Conservation (phyloP, 2,113 vertebrate genomes). For the Oenanthe melanoleuca region DNA sequence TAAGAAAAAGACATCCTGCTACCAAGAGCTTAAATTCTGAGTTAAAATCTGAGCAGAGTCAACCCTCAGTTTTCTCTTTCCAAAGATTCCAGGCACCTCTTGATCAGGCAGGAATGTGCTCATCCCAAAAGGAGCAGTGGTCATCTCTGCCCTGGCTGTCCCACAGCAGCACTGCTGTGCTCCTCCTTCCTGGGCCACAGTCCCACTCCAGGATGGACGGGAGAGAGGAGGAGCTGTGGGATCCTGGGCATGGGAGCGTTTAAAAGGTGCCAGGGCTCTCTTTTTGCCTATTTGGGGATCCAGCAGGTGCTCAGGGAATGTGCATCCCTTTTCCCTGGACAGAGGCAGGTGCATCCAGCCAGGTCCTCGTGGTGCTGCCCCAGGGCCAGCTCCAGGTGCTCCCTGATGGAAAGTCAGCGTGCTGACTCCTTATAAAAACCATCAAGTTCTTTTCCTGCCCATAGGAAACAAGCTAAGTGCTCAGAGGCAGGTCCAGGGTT, state of each 20-base stretch:
- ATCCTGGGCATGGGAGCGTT: neutral
- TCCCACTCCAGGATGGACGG: fast-evolving
- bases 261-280: neutral
- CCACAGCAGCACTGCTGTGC: fast-evolving
- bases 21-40: neutral
- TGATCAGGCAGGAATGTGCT: neutral
- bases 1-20: neutral
- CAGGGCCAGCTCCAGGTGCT: neutral
- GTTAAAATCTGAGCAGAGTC: neutral
- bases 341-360: neutral
- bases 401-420: neutral
- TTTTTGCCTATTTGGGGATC: neutral
- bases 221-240: neutral
- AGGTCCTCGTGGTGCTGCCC: neutral
- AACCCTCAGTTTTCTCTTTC: neutral
- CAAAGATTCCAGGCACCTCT: fast-evolving
- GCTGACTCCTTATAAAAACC: neutral
- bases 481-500: neutral
- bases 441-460: neutral
- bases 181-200: fast-evolving
- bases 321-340: neutral
- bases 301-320: neutral
- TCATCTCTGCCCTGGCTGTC: fast-evolving
- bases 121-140: neutral
- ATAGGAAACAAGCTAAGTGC: fast-evolving